Percentiles rank a stretch among this genome's conserved stretches.
These are phyloP conservation scores for Mormyrops boulengeri DNA, from an alignment of 2,797 vertebrate species.

Conservation along the genomic window DNA sequence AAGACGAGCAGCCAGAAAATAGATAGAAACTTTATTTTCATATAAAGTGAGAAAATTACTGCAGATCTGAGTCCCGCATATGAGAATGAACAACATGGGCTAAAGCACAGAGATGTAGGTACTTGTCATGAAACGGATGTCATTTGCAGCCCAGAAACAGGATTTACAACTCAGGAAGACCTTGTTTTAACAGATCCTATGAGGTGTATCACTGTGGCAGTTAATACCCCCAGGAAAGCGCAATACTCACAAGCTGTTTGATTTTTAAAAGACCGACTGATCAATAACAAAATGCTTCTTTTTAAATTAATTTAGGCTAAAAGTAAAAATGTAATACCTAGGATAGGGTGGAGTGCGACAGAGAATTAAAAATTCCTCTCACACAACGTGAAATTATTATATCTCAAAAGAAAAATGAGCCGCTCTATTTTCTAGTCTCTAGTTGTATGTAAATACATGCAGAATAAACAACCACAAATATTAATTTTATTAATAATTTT, in stretches of 20 bases:
- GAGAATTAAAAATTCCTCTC: neutral
- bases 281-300: neutral
- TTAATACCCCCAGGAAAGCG: constrained; percentile 31
- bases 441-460: neutral
- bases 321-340: neutral
- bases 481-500: neutral
- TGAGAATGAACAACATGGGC: neutral
- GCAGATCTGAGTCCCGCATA: neutral
- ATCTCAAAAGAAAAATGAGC: neutral
- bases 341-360: neutral
- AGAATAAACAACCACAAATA: neutral
- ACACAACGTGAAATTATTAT: neutral
- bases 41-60: neutral
- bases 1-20: neutral
- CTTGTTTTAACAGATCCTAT: constrained; percentile 51
- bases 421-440: neutral
- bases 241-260: constrained; percentile 12
- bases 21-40: neutral
- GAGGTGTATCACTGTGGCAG: constrained; percentile 59
- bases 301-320: neutral
- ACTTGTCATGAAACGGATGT: constrained; percentile 33
- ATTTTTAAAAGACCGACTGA: neutral
- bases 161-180: constrained; percentile 63
- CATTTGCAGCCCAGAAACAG: constrained; percentile 53
- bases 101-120: constrained; percentile 31